Conservation (phyloP, 2,113 vertebrate genomes). For the Acanthochromis polyacanthus region DNA sequence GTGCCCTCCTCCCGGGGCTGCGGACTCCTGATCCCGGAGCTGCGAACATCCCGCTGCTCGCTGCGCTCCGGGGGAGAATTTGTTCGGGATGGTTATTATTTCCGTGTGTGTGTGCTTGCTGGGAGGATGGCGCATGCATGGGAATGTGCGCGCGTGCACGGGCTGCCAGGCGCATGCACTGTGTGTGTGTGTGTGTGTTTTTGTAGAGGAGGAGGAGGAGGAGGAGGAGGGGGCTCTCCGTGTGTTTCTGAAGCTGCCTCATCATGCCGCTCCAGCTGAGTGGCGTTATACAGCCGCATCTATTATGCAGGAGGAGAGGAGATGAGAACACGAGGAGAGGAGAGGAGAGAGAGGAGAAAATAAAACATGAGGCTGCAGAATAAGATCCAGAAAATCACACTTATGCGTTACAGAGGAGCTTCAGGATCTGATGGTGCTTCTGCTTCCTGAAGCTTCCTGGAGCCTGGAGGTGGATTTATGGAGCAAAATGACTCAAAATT, state of each 20-base stretch:
- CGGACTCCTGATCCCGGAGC: too few relatives aligned
- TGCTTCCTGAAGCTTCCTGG: too few relatives aligned
- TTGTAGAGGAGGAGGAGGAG: not conserved
- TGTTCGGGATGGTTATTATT: not conserved
- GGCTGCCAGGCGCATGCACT: conserved; percentile 1
- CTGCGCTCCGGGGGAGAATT: not conserved
- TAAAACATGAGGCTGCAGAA: too few relatives aligned
- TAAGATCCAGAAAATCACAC: too few relatives aligned
- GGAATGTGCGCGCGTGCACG: conserved; percentile 46
- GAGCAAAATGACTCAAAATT: too few relatives aligned
- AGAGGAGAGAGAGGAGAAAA: not conserved
- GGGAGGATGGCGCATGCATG: conserved; percentile 17
- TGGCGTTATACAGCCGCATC: conserved; percentile 68
- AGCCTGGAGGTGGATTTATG: too few relatives aligned
- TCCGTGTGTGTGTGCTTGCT: not conserved
- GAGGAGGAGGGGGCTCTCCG: not conserved
- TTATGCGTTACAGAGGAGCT: too few relatives aligned
- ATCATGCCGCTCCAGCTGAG: conserved; percentile 63
- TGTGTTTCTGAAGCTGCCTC: conserved; percentile 56
- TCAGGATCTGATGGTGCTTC: too few relatives aligned
- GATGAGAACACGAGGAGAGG: conserved; percentile 58
- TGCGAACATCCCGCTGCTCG: not conserved
- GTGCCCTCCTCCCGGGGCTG: not conserved
- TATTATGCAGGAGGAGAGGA: conserved; percentile 67
- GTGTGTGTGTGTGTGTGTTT: not conserved